Percentiles rank a stretch among this genome's conserved stretches.
These are phyloP conservation scores for Halcyon chelicuti DNA, from an alignment of 2,797 vertebrate species.

Conservation along the genomic window DNA sequence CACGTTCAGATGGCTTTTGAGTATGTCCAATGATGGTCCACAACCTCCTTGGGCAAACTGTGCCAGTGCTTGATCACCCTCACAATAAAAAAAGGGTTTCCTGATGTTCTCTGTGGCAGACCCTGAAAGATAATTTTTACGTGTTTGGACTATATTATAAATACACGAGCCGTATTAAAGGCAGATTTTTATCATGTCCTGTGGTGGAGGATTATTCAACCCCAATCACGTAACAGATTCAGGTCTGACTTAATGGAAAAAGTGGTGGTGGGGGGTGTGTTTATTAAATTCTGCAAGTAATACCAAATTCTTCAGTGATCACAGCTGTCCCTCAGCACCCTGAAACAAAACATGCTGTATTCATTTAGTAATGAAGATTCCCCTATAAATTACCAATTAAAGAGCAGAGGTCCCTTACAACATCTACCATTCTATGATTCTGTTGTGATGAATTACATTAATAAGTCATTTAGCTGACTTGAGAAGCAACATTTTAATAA, in stretches of 20 bases:
- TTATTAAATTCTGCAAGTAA: not conserved
- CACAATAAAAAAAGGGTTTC: not conserved
- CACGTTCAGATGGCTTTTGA: rapidly evolving
- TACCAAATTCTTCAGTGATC: not conserved
- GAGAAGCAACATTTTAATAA: not conserved
- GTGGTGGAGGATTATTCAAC: not conserved
- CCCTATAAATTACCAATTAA: not conserved
- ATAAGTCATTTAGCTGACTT: not conserved
- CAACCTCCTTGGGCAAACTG: not conserved
- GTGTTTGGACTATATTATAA: not conserved
- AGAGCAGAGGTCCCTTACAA: not conserved
- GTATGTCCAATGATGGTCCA: not conserved
- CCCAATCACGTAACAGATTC: not conserved
- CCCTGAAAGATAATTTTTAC: not conserved
- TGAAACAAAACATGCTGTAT: not conserved
- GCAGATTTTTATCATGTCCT: not conserved
- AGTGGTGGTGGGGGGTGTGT: rapidly evolving
- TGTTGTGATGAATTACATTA: not conserved
- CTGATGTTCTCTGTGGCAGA: not conserved
- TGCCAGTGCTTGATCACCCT: not conserved
- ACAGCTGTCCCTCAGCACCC: not conserved
- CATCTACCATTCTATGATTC: no score
- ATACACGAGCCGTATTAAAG: not conserved
- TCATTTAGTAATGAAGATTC: not conserved
- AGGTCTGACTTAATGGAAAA: not conserved